These are phyloP conservation scores for Fabriciana adippe DNA, from an alignment of 2,888 invertebrate genomes.

Conservation along the genomic window DNA sequence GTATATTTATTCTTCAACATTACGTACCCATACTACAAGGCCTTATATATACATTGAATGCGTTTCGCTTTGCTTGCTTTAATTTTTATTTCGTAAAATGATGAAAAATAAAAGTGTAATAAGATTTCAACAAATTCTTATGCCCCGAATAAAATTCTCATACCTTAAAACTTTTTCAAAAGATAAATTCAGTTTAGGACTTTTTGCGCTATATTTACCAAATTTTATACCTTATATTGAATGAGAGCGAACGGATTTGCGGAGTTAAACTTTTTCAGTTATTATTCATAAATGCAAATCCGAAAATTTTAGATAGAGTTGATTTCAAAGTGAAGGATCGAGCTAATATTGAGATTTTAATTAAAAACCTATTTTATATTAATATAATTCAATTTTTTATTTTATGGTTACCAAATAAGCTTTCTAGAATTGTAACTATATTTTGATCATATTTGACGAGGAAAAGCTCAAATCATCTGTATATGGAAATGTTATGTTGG, in stretches of 20 bases:
- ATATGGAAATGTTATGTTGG: no score
- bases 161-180: conserved; percentile 53
- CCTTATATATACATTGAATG: no score
- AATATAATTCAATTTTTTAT: conserved; percentile 1
- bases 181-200: conserved; percentile 48
- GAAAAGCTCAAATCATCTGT: no score
- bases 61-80: no score
- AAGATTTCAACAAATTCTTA: conserved; percentile 32
- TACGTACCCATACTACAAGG: no score
- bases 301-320: conserved; percentile 70
- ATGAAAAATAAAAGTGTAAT: conserved; percentile 17
- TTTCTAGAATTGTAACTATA: no score
- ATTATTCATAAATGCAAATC: conserved; percentile 80
- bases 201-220: conserved; percentile 66
- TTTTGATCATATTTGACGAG: no score
- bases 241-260: conserved; percentile 64
- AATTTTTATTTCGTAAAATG: no score
- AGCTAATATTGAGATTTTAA: conserved; percentile 39
- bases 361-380: conserved; percentile 18
- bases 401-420: not conserved
- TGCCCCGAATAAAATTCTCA: conserved; percentile 27
- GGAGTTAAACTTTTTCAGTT: conserved; percentile 73
- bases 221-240: conserved; percentile 69
- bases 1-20: not conserved
- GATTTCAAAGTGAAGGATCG: conserved; percentile 66